Conservation (phyloP, 2,888 invertebrate genomes). For the Calameuta pallipes region DNA sequence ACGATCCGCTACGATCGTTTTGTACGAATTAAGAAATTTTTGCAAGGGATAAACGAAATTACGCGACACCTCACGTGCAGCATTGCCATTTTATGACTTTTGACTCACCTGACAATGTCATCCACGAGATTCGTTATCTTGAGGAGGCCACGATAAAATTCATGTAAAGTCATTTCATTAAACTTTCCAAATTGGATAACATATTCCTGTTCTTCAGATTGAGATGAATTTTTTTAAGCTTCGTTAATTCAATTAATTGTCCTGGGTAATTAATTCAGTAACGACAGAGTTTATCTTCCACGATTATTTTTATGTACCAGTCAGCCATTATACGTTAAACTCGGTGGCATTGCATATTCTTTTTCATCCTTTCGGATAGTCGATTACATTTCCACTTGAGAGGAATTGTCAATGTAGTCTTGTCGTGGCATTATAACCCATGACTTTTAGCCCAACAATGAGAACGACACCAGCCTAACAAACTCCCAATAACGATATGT, state of each 20-base stretch:
- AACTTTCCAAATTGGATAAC: not conserved
- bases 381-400: no score
- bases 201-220: not conserved
- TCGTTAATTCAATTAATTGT: not conserved
- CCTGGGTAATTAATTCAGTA: not conserved
- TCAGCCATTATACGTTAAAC: not conserved
- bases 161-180: not conserved
- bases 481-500: not conserved
- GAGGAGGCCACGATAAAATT: not conserved
- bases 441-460: not conserved
- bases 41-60: slow-evolving; percentile 19
- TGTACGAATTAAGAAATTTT: slow-evolving; percentile 50
- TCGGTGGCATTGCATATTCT: not conserved
- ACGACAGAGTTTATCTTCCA: not conserved
- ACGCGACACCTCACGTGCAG: slow-evolving; percentile 24
- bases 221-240: not conserved
- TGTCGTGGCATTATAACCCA: not conserved
- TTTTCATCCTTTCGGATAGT: no score
- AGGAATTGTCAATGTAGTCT: no score
- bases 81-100: slow-evolving; percentile 22
- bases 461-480: not conserved
- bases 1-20: slow-evolving; percentile 26
- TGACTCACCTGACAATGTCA: not conserved
- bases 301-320: not conserved
- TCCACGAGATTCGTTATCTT: not conserved